These are phyloP conservation scores for Motacilla alba DNA, from an alignment of 2,113 vertebrate species.

Conservation along the genomic window DNA sequence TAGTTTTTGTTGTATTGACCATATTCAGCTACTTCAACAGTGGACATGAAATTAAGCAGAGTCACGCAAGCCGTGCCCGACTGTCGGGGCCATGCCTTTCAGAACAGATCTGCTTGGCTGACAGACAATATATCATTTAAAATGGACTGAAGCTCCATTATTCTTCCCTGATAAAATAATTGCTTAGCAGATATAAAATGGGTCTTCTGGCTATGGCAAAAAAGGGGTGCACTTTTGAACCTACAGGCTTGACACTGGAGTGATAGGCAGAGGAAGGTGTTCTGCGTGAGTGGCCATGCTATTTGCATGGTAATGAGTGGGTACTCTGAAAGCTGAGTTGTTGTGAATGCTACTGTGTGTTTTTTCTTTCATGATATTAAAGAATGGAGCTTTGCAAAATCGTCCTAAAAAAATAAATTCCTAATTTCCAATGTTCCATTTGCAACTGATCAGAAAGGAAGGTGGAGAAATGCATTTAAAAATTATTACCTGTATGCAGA, in stretches of 20 bases:
- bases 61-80: fast-evolving
- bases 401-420: not conserved
- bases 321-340: conserved; percentile 23
- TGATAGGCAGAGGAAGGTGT: not conserved
- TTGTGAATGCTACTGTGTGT: not conserved
- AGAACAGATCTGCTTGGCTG: not conserved
- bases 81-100: not conserved
- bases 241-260: not conserved
- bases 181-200: not conserved
- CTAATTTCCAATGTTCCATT: not conserved
- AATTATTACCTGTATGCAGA: not conserved
- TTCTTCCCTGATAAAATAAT: not conserved
- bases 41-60: not conserved
- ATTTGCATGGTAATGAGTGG: conserved; percentile 30
- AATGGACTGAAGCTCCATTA: not conserved
- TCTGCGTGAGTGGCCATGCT: conserved; percentile 15
- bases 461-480: not conserved
- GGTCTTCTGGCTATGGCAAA: not conserved
- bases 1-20: not conserved
- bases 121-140: not conserved
- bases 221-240: not conserved
- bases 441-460: not conserved
- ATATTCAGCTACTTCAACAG: not conserved
- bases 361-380: conserved; percentile 50
- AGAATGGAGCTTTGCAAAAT: not conserved